phyloP scores from a whole-genome alignment of 2,113 vertebrate genomes.

The Mastomys natalensis region DNA sequence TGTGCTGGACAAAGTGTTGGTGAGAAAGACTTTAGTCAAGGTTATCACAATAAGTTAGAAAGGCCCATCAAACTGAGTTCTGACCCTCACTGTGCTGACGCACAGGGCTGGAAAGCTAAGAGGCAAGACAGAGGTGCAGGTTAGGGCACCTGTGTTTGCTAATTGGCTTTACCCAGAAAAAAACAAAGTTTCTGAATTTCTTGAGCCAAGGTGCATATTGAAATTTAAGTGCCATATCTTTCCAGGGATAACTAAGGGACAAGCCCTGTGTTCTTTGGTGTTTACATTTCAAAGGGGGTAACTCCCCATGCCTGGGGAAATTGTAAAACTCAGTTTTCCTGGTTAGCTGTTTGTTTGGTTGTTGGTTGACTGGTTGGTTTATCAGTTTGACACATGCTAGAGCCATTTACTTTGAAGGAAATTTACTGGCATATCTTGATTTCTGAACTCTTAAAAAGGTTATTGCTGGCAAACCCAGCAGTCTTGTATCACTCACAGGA shows the following conservation, averaged over 20 bases:
- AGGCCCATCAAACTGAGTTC: neutral
- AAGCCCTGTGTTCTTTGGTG: neutral
- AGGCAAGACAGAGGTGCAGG: neutral
- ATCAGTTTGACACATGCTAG: neutral
- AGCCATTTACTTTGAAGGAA: neutral
- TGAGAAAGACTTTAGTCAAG: neutral
- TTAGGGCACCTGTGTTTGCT: neutral
- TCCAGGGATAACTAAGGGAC: neutral
- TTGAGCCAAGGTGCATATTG: neutral
- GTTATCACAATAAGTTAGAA: neutral
- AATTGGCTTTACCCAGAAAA: neutral
- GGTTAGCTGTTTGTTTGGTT: neutral
- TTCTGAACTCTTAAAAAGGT: neutral
- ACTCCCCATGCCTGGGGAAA: neutral
- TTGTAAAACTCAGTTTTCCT: neutral
- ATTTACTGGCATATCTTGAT: neutral
- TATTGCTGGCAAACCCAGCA: neutral
- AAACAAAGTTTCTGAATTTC: neutral
- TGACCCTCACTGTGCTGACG: neutral
- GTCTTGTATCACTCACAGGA: neutral
- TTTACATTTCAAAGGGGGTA: constrained; percentile 20
- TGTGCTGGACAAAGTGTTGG: neutral
- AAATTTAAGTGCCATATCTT: neutral
- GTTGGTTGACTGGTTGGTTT: neutral
- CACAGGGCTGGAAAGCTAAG: neutral